phyloP scores from a whole-genome alignment of 2,888 invertebrate genomes.

The Heteromyza rotundicornis region DNA sequence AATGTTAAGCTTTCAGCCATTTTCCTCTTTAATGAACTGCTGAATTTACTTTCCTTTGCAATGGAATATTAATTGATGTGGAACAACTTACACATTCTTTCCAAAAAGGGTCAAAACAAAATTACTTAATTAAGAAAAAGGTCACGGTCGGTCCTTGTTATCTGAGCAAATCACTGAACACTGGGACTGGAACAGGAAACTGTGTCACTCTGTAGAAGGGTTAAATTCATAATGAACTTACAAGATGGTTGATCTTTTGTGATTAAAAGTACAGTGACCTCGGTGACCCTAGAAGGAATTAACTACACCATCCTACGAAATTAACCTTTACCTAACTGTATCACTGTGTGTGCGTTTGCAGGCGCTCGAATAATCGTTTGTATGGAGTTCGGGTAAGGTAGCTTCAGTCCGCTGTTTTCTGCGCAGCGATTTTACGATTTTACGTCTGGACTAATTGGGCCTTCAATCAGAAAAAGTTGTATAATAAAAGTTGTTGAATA shows the following conservation, averaged over 20 bases:
- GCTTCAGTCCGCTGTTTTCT: too few relatives aligned
- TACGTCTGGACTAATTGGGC: constrained; percentile 39
- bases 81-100: background rate
- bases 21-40: background rate
- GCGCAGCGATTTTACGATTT: constrained; percentile 44
- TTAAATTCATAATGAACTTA: constrained; percentile 49
- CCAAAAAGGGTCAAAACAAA: constrained; percentile 41
- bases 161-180: background rate
- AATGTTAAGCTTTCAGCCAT: background rate
- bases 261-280: constrained; percentile 53
- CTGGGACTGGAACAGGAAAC: background rate
- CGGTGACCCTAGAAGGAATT: constrained; percentile 16
- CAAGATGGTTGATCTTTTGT: constrained; percentile 29
- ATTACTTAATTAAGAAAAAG: constrained; percentile 44
- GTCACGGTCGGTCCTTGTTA: background rate
- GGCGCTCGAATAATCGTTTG: too few relatives aligned
- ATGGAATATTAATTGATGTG: too few relatives aligned
- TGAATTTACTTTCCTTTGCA: background rate
- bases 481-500: too few relatives aligned
- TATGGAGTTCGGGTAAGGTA: too few relatives aligned
- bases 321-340: too few relatives aligned
- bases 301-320: too few relatives aligned
- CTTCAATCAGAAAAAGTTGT: too few relatives aligned
- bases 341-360: too few relatives aligned
- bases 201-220: constrained; percentile 31